phyloP scores from a whole-genome alignment of 2,113 vertebrate species.

The Petromus typicus region DNA sequence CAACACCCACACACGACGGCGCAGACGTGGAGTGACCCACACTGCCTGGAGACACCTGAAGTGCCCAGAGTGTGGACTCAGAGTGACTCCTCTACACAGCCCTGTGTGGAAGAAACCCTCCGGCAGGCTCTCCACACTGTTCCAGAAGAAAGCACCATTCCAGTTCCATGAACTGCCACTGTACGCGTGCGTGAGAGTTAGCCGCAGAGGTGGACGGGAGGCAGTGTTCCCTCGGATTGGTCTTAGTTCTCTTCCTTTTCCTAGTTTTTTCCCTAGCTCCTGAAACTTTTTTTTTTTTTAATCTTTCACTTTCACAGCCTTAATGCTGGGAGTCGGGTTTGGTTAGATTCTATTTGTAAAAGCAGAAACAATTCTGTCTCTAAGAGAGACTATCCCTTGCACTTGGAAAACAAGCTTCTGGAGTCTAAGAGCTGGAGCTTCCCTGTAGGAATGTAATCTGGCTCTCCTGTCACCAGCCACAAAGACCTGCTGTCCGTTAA shows the following conservation, averaged over 20 bases:
- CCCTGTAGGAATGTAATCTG: conserved; percentile 2
- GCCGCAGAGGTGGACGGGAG: accelerated
- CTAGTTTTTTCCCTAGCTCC: not conserved
- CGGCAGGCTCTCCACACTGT: not conserved
- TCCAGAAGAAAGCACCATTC: not conserved
- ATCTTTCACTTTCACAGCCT: conserved; percentile 40
- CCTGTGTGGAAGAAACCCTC: not conserved
- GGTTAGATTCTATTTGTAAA: not conserved
- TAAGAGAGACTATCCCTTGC: conserved; percentile 23
- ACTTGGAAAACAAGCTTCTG: not conserved
- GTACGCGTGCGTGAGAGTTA: not conserved
- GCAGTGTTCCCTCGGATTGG: not conserved
- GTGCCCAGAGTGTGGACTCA: not conserved
- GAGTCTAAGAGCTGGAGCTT: not conserved
- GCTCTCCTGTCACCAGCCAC: not conserved
- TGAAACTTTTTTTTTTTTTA: not conserved
- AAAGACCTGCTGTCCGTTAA: not conserved
- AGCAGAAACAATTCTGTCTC: not conserved
- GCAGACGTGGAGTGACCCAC: not conserved
- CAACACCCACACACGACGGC: accelerated
- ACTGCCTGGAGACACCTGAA: not conserved
- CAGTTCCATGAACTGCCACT: accelerated
- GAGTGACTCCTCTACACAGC: not conserved
- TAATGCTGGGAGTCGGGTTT: not conserved
- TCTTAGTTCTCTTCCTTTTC: not conserved